Conservation (phyloP, 2,113 vertebrate genomes). For the Mionectes macconnelli region DNA sequence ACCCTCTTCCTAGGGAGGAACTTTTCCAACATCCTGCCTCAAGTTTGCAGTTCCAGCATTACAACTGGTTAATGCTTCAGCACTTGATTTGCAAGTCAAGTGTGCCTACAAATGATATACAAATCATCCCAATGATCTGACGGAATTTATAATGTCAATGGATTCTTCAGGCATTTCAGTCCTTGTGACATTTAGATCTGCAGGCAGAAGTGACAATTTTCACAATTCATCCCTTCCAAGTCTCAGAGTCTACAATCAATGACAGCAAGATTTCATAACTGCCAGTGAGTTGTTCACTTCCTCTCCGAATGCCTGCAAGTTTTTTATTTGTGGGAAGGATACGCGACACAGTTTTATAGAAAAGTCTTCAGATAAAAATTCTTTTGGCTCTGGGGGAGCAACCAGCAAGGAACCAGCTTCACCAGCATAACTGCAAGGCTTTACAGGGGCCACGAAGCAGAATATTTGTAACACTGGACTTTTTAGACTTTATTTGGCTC, state of each 20-base stretch:
- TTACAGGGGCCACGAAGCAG: neutral
- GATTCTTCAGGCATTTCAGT: slow-evolving; percentile 46
- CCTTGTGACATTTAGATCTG: slow-evolving; percentile 58
- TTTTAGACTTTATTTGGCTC: neutral
- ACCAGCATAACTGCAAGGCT: neutral
- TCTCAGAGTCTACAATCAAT: slow-evolving; percentile 31
- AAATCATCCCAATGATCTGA: slow-evolving; percentile 31
- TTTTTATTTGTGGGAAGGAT: slow-evolving; percentile 10
- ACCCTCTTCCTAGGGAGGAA: neutral
- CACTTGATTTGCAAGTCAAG: slow-evolving; percentile 6
- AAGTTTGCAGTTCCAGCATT: neutral
- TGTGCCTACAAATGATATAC: neutral
- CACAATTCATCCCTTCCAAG: slow-evolving; percentile 56
- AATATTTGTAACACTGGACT: neutral
- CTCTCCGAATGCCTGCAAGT: neutral
- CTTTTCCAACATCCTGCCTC: neutral
- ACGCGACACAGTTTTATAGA: neutral
- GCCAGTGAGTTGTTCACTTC: slow-evolving; percentile 1
- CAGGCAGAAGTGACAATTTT: slow-evolving; percentile 58
- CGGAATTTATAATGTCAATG: slow-evolving; percentile 49
- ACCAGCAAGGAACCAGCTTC: neutral
- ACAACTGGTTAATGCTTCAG: neutral
- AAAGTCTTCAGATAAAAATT: neutral
- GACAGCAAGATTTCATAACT: slow-evolving; percentile 25
- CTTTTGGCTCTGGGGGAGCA: neutral